Evolutionary conservation across 2,113 vertebrate genomes (phyloP).

Genomic region (Vombatus ursinus): DNA sequence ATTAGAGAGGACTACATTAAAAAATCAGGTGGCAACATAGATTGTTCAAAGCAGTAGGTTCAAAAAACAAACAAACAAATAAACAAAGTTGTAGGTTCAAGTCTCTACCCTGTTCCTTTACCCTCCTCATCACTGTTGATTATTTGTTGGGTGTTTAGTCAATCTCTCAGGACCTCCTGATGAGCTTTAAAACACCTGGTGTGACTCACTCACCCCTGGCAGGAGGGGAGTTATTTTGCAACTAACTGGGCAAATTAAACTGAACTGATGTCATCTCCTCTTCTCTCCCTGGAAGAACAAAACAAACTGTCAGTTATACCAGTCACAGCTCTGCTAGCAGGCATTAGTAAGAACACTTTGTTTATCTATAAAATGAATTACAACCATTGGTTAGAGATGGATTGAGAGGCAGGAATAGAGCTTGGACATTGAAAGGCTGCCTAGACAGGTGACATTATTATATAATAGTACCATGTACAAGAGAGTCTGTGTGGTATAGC

Average conservation of each 20-base stretch:
- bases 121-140: neutral
- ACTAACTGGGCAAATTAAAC: neutral
- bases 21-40: neutral
- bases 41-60: neutral
- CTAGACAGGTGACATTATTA: neutral
- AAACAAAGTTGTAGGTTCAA: too few relatives aligned
- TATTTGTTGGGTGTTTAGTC: neutral
- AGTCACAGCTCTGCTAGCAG: neutral
- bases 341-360: neutral
- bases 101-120: neutral
- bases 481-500: neutral
- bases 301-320: conserved; percentile 8
- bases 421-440: neutral
- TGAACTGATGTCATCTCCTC: neutral
- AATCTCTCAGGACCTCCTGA: neutral
- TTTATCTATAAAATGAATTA: conserved; percentile 3
- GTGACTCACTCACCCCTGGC: neutral
- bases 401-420: neutral
- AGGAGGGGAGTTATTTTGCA: neutral
- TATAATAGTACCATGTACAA: neutral
- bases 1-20: neutral
- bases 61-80: too few relatives aligned
- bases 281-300: conserved; percentile 6
- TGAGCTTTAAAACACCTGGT: conserved; percentile 2
- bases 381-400: neutral